phyloP scores from a whole-genome alignment of 2,113 vertebrate species.

The Syngnathus typhle region DNA sequence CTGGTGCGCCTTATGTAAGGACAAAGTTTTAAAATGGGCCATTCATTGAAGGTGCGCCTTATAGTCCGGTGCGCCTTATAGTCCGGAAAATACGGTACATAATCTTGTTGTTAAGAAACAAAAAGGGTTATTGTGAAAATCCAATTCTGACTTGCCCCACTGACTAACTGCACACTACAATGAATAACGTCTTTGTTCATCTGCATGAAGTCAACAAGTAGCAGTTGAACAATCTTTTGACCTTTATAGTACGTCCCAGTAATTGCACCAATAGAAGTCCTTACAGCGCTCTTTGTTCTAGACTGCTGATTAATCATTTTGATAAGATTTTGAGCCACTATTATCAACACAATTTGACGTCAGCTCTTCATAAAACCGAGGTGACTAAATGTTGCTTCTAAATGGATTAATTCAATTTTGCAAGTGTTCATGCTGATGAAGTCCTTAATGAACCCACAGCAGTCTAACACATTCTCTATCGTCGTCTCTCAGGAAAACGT shows the following conservation, averaged over 20 bases:
- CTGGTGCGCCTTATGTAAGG: too few relatives aligned
- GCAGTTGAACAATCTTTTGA: background rate
- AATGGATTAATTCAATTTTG: slow-evolving; percentile 28
- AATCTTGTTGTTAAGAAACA: too few relatives aligned
- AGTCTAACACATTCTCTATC: slow-evolving; percentile 24
- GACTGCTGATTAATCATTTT: background rate
- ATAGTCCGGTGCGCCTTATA: too few relatives aligned
- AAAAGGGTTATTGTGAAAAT: too few relatives aligned
- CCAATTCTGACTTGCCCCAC: too few relatives aligned
- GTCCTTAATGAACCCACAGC: slow-evolving; percentile 30
- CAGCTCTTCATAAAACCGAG: background rate
- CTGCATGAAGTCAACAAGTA: too few relatives aligned
- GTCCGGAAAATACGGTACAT: too few relatives aligned
- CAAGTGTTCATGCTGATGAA: slow-evolving; percentile 25
- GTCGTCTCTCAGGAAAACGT: slow-evolving; percentile 26
- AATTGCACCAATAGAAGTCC: background rate
- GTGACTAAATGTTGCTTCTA: background rate
- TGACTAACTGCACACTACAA: too few relatives aligned
- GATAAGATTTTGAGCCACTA: background rate
- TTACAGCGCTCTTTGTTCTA: background rate
- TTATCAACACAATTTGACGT: background rate
- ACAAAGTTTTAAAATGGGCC: too few relatives aligned
- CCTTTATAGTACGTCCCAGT: background rate
- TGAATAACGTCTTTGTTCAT: too few relatives aligned
- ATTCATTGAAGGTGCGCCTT: too few relatives aligned